Base-by-base conservation (phyloP, 2,888 invertebrate genomes). In the Caenorhabditis imperialis region DNA sequence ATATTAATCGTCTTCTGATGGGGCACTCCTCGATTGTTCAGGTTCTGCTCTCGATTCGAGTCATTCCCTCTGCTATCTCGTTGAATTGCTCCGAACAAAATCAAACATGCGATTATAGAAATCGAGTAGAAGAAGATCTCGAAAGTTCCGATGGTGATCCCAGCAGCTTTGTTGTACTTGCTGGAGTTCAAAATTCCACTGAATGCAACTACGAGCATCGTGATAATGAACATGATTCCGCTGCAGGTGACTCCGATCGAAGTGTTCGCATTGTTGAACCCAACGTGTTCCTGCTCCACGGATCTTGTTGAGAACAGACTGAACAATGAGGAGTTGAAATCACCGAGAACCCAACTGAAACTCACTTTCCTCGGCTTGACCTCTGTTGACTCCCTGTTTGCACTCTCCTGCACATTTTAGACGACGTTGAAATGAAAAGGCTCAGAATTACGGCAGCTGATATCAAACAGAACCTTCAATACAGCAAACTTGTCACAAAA, bases 1-100 rank as follows among this genome's bases (percentile, higher is more conserved):
- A 54, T 47, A 33, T 63, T 54, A 20, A 63, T 47, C 2, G 23
- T 47, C 10, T 40, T 63, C n/a, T 63, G 54, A 25, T 63, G 63
- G 12, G 47, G n/a, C 27, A 47, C 20, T 10, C n/a, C 38, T 16
- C 38, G 47, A 30, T 30, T 30, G 30, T 30, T 30, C 10, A 7
- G 30, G 10, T 30, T 30, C 7, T 30, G 30, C 6, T 10, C 30
- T 18, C 37, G 45, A 27, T 27, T 38, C 14, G n/a, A n/a, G 30
- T 30, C 30, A 7, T 30, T 6, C 10, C 30, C 30, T 10, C 7
- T 30, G 7, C 6, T 7, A n/a, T 54, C 37, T 14, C 23, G 16
- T 22, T 53, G 47, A 0, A 63, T 35, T 40, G 47, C 47, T 8
- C 54, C 25, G n/a, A 22, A 63, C 1, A 53, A 38, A 14, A 54